phyloP scores from a whole-genome alignment of 2,113 vertebrate species.

The Salvelinus sp. region DNA sequence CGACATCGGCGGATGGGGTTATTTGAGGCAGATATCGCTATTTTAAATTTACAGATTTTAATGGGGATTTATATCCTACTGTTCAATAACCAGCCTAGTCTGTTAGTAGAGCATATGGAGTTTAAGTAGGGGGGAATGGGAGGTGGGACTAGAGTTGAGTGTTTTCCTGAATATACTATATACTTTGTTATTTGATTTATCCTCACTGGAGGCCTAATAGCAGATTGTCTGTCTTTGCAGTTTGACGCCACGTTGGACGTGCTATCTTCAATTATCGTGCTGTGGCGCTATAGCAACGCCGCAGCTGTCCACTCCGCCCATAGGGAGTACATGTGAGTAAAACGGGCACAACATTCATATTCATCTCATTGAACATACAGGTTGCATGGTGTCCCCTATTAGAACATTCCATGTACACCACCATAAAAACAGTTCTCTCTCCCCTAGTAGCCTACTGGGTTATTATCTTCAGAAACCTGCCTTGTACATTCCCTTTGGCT shows the following conservation, averaged over 20 bases:
- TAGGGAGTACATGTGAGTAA: conserved; percentile 95
- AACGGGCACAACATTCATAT: conserved; percentile 2
- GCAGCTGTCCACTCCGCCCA: conserved; percentile 96
- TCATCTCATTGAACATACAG: not conserved
- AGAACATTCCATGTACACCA: not conserved
- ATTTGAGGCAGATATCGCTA: no score
- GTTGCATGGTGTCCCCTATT: not conserved
- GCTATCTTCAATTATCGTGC: conserved; percentile 91
- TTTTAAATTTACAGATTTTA: no score
- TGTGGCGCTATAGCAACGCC: conserved; percentile 98
- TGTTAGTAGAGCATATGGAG: not conserved
- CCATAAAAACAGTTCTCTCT: no score
- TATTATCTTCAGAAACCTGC: no score
- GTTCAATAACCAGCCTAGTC: conserved; percentile 4
- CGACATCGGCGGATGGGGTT: no score
- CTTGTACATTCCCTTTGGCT: no score
- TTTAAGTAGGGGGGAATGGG: no score
- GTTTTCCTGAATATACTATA: not conserved
- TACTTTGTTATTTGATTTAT: no score
- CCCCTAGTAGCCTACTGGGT: no score
- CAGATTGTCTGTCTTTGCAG: conserved; percentile 64
- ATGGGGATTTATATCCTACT: conserved; percentile 7
- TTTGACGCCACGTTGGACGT: conserved; percentile 95
- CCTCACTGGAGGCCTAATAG: conserved; percentile 4
- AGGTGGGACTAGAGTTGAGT: not conserved